Evolutionary conservation across 2,888 invertebrate genomes (phyloP).

Genomic region (Lochmaea crataegi): DNA sequence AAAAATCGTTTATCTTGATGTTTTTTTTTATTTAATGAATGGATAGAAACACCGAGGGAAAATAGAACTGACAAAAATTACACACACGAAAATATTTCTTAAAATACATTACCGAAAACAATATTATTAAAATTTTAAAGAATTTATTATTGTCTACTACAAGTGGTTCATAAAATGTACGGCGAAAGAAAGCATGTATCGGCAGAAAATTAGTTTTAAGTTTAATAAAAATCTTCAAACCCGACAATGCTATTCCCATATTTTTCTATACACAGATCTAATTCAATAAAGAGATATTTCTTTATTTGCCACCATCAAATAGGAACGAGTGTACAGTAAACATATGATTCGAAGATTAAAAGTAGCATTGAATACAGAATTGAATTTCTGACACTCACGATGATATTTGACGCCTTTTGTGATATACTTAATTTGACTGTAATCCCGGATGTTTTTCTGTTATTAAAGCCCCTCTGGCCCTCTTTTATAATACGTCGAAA

Average conservation of each 20-base stretch:
- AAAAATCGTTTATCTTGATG: slow-evolving; percentile 45
- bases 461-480: slow-evolving; percentile 42
- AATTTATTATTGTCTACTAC: no score
- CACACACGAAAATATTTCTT: no score
- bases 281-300: slow-evolving; percentile 2
- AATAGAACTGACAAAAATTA: no score
- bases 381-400: slow-evolving; percentile 39
- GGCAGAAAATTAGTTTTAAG: no score
- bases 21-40: slow-evolving; percentile 33
- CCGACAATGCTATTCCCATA: neutral
- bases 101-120: no score
- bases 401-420: slow-evolving; percentile 53
- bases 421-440: slow-evolving; percentile 51
- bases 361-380: slow-evolving; percentile 21
- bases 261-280: neutral
- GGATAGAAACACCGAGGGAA: slow-evolving; percentile 1
- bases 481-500: slow-evolving; percentile 26
- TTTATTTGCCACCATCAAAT: neutral
- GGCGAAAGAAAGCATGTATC: no score
- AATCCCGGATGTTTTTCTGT: slow-evolving; percentile 56
- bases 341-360: slow-evolving; percentile 25
- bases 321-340: slow-evolving; percentile 12
- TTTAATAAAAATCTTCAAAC: neutral
- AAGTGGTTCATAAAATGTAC: no score
- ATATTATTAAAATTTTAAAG: no score